phyloP scores from a whole-genome alignment of 2,888 invertebrate species.

The Vesta saturnalis region DNA sequence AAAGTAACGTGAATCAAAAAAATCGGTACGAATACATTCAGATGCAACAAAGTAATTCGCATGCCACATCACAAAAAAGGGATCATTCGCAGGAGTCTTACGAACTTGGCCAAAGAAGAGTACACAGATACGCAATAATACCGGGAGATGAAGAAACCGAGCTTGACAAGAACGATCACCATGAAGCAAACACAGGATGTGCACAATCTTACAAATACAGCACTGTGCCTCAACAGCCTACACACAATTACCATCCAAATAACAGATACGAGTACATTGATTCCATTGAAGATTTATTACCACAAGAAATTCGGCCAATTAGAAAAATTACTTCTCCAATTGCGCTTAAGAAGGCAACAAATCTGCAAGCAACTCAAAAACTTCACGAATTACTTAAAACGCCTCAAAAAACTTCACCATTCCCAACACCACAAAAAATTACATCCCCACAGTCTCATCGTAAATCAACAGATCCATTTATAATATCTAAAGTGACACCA shows the following conservation, averaged over 20 bases:
- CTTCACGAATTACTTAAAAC: constrained; percentile 79
- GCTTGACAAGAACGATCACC: constrained; percentile 40
- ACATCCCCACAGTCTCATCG: constrained; percentile 50
- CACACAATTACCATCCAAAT: neutral
- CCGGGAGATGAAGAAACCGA: constrained; percentile 70
- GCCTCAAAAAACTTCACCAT: constrained; percentile 67
- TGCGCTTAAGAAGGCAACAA: constrained; percentile 66
- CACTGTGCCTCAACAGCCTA: constrained; percentile 9
- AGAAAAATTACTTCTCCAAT: constrained; percentile 50
- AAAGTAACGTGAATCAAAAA: constrained; percentile 59
- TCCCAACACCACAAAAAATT: constrained; percentile 40
- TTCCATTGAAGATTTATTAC: constrained; percentile 17
- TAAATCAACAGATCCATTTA: constrained; percentile 52
- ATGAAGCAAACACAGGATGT: constrained; percentile 20
- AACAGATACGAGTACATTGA: constrained; percentile 51
- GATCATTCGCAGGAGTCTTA: constrained; percentile 62
- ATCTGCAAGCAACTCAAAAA: constrained; percentile 78
- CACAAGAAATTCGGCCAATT: constrained; percentile 27
- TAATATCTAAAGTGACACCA: constrained; percentile 49
- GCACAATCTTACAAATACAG: constrained; percentile 23
- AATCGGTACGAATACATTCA: constrained; percentile 67
- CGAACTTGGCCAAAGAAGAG: constrained; percentile 67
- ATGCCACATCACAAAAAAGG: constrained; percentile 9
- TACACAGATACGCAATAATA: constrained; percentile 71
- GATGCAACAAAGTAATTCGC: constrained; percentile 57